These are phyloP conservation scores for Mycalesis mineus DNA, from an alignment of 2,888 invertebrate species.

Conservation along the genomic window DNA sequence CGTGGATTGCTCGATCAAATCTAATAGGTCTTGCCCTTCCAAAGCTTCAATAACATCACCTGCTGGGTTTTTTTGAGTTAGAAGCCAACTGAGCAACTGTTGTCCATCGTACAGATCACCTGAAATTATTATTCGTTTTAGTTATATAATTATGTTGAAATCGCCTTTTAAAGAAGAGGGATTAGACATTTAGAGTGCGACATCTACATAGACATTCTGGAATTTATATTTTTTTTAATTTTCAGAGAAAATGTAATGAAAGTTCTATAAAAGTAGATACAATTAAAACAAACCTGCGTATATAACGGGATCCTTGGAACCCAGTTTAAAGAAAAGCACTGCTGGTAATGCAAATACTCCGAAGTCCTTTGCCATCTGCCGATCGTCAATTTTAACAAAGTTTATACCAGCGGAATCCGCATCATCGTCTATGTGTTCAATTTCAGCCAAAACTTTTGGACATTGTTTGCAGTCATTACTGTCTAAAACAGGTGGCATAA, in stretches of 20 bases:
- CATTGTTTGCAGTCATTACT: conserved; percentile 97
- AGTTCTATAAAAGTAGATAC: too few species aligned
- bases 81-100: conserved; percentile 91
- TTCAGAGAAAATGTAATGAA: too few species aligned
- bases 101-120: conserved; percentile 92
- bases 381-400: conserved; percentile 94
- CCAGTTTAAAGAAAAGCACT: conserved; percentile 92
- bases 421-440: conserved; percentile 96
- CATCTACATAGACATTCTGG: too few species aligned
- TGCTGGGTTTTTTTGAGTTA: conserved; percentile 94
- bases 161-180: too few species aligned
- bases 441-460: conserved; percentile 89
- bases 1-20: conserved; percentile 87
- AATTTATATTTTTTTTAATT: too few species aligned
- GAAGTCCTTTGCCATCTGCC: conserved; percentile 89
- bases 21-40: conserved; percentile 86
- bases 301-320: conserved; percentile 92
- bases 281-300: conserved; percentile 83
- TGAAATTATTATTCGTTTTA: conserved; percentile 41
- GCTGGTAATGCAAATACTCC: conserved; percentile 95
- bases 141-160: too few species aligned
- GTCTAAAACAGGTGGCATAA: conserved; percentile 83
- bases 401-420: conserved; percentile 94
- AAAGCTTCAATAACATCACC: conserved; percentile 93
- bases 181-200: too few species aligned